Conservation (phyloP, 64 coral and sea anemone species). For the Actinia tenebrosa region DNA sequence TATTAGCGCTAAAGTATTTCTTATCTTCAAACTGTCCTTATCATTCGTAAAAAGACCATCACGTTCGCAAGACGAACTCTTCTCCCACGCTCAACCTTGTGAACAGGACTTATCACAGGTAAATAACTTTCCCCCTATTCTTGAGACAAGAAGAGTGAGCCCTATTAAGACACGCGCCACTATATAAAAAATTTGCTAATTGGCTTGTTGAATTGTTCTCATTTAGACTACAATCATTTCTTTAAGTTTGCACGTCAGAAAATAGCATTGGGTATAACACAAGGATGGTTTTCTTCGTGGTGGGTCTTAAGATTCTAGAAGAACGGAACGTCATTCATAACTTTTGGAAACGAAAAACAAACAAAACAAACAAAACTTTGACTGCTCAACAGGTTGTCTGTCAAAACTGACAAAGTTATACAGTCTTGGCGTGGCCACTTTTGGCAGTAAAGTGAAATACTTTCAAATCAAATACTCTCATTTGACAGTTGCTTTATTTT, state of each 20-base stretch:
- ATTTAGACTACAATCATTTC: neutral
- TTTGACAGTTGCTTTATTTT: too few species aligned
- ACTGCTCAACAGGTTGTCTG: neutral
- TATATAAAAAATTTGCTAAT: neutral
- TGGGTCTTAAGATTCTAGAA: neutral
- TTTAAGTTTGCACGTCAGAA: neutral
- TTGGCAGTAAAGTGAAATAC: too few species aligned
- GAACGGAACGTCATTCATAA: too few species aligned
- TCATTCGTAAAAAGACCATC: neutral
- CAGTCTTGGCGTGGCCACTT: neutral
- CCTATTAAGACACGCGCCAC: neutral
- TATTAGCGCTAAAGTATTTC: slow-evolving; percentile 3
- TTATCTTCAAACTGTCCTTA: slow-evolving; percentile 14
- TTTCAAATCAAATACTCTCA: too few species aligned
- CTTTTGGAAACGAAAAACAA: too few species aligned
- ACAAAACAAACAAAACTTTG: too few species aligned
- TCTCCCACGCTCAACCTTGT: neutral
- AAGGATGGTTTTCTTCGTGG: neutral
- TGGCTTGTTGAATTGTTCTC: neutral
- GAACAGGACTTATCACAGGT: too few species aligned
- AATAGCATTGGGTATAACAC: neutral
- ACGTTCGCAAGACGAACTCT: neutral
- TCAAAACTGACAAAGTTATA: neutral
- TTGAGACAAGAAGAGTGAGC: too few species aligned
- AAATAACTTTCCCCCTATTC: too few species aligned